These are phyloP conservation scores for Sebastes oblongus DNA, from an alignment of 2,797 vertebrate genomes.

Conservation along the genomic window DNA sequence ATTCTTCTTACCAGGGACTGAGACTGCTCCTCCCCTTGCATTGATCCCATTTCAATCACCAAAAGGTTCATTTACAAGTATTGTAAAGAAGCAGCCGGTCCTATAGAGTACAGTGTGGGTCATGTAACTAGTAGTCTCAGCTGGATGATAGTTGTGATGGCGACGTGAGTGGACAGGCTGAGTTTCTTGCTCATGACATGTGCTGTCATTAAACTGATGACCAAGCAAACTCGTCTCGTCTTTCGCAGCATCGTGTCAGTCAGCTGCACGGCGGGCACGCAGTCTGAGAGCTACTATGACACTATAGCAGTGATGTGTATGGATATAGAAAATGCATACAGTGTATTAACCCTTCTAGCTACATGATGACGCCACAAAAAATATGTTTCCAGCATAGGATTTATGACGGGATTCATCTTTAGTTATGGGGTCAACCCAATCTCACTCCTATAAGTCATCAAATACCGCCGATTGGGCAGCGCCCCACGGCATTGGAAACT, in stretches of 20 bases:
- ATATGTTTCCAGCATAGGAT: neutral
- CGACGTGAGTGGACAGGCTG: slow-evolving; percentile 16
- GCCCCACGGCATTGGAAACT: too few species aligned
- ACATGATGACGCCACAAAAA: neutral
- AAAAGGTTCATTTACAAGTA: neutral
- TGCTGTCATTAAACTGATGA: slow-evolving; percentile 30
- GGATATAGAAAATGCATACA: neutral
- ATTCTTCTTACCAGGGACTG: neutral
- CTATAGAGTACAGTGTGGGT: neutral
- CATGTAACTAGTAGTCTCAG: neutral
- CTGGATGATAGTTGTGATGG: neutral
- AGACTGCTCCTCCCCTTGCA: rapidly evolving
- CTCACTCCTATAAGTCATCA: too few species aligned
- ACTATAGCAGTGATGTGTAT: neutral
- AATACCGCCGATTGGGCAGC: too few species aligned
- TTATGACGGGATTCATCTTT: neutral
- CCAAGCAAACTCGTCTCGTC: slow-evolving; percentile 6
- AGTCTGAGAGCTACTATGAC: neutral
- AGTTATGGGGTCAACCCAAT: neutral
- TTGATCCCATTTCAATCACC: neutral
- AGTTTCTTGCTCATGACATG: slow-evolving; percentile 15
- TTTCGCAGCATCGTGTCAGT: slow-evolving; percentile 13
- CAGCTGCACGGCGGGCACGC: neutral
- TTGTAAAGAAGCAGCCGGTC: neutral
- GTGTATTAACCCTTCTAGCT: neutral